Conservation (phyloP, 2,113 vertebrate genomes). For the Myotis yumanensis region DNA sequence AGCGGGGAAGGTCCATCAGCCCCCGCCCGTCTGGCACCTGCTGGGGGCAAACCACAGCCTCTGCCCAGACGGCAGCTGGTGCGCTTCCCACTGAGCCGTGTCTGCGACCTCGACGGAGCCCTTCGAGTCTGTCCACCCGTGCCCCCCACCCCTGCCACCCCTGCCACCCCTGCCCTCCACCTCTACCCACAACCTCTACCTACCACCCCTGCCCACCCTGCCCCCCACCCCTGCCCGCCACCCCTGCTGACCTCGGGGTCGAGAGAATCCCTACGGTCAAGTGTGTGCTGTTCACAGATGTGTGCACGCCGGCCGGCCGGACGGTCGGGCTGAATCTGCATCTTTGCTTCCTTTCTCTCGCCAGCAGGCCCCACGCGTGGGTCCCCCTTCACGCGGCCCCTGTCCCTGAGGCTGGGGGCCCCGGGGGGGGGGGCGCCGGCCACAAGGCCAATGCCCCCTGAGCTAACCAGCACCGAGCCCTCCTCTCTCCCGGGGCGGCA, state of each 20-base stretch:
- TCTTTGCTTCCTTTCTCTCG: background rate
- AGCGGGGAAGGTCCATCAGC: background rate
- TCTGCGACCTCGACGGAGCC: background rate
- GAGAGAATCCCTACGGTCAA: fast-evolving
- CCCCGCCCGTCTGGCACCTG: constrained; percentile 55
- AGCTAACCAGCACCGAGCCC: background rate
- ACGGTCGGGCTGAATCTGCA: too few species aligned
- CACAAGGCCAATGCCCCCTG: background rate
- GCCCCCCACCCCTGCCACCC: too few species aligned
- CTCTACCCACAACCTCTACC: too few species aligned
- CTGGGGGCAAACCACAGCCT: constrained; percentile 30
- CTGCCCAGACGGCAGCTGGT: background rate
- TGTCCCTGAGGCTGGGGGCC: background rate
- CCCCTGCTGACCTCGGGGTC: background rate
- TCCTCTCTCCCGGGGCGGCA: background rate
- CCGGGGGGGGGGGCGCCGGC: too few species aligned
- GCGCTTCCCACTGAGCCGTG: background rate
- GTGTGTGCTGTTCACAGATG: background rate
- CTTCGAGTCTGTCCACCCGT: too few species aligned
- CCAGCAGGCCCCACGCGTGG: background rate
- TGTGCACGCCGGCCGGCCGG: too few species aligned
- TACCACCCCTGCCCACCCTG: too few species aligned
- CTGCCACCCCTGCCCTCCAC: too few species aligned
- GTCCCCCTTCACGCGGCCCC: background rate
- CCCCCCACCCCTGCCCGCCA: too few species aligned